Evolutionary conservation across 2,797 vertebrate genomes (phyloP), one percentile per base, ranked within the genome.

Genomic region (Anas capensis): DNA sequence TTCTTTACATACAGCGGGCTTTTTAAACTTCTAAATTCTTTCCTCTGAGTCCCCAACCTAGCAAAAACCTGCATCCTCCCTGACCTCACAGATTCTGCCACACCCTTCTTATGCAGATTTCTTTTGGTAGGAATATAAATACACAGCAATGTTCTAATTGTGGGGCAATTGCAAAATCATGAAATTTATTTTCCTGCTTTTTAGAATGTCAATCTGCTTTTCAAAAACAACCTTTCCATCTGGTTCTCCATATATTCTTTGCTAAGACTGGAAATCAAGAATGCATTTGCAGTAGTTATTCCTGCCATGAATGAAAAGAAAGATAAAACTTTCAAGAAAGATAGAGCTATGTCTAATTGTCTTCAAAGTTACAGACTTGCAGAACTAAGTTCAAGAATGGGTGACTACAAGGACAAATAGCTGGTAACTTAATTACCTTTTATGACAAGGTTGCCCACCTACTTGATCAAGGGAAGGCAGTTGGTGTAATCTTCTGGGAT

Each of bases 351-450:
- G 20, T 23, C 27, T 72, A 6, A n/a, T 4, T 7, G 17, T 51
- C 78, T 88, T 73, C 31, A 38, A 2, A 3, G 10, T 6, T 62
- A 2, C 0, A 4, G 14, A 70, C 6, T 8, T 12, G 12, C 5
- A 75, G 42, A 78, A 71, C 7, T 26, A 57, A 58, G 40, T 57
- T 0, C 2, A 61, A 81, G 12, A 73, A 75, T 14, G 33, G 11
- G 4, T 51, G 7, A 34, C 42, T 51, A 33, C 58, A 82, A 31
- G 11, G 26, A 3, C 54, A 54, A 42, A 23, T 15, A 54, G 29
- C 15, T 88, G n/a, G 82, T 21, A 10, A 71, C 8, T 51, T 51
- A 27, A 51, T 51, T 51, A 27, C 24, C 26, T 51, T 51, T 51
- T 51, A 51, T 51, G 49, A 51, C 49, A 51, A 51, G 49, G 49